A percentile compares a stretch with the other conserved stretches of the same genome.
These are phyloP conservation scores for Tyrophagus putrescentiae DNA, from an alignment of 1,140 invertebrate genomes.

Conservation along the genomic window DNA sequence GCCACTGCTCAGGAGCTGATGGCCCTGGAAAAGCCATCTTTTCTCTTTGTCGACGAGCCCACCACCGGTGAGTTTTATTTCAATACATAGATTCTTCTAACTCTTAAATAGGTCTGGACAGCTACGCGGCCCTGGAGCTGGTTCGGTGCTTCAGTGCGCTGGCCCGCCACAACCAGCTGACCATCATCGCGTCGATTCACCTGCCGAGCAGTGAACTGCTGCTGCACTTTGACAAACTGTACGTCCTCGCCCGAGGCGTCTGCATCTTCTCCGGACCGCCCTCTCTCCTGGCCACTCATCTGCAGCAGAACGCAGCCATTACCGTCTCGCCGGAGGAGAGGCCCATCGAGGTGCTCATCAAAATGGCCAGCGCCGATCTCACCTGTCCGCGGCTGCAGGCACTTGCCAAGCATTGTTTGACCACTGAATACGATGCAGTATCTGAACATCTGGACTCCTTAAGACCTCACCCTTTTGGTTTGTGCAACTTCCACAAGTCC, in stretches of 20 bases:
- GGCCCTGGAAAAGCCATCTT: neutral
- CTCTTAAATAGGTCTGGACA: slow-evolving; percentile 23
- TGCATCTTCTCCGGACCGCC: slow-evolving; percentile 30
- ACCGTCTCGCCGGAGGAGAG: neutral
- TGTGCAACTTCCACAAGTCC: no score
- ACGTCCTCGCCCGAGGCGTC: slow-evolving; percentile 24
- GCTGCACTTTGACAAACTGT: slow-evolving; percentile 21
- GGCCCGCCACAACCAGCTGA: neutral
- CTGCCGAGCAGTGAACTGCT: slow-evolving; percentile 21
- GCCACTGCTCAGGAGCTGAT: slow-evolving; percentile 21
- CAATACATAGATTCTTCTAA: no score
- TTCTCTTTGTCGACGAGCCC: slow-evolving; percentile 20
- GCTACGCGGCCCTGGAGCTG: neutral
- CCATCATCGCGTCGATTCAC: slow-evolving; percentile 23
- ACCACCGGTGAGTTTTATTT: no score
- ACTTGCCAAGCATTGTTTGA: neutral
- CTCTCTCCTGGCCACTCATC: slow-evolving; percentile 9
- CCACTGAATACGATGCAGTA: neutral
- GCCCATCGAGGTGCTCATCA: neutral
- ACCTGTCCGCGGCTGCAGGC: neutral
- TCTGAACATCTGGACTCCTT: neutral
- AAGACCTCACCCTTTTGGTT: neutral
- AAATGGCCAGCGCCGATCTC: neutral
- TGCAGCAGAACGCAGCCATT: neutral
- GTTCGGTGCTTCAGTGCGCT: neutral